phyloP scores from a whole-genome alignment of 2,888 invertebrate genomes.

The Dynastes grantii region DNA sequence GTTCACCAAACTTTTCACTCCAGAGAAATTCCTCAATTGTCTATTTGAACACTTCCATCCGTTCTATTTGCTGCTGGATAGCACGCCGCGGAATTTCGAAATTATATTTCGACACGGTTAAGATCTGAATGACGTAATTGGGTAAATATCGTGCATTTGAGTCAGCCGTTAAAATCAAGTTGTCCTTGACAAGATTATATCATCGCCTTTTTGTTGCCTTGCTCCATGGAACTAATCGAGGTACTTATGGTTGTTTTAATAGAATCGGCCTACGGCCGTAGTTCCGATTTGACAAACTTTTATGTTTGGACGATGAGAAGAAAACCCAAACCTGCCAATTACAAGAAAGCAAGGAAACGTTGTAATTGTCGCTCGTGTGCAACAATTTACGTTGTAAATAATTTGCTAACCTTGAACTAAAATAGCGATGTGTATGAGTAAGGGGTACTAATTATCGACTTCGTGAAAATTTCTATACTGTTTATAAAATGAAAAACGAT shows the following conservation, averaged over 20 bases:
- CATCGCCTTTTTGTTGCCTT: slow-evolving; percentile 45
- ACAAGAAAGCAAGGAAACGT: slow-evolving; percentile 15
- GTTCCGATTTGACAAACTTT: slow-evolving; percentile 28
- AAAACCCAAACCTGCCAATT: slow-evolving; percentile 10
- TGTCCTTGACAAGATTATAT: slow-evolving; percentile 50
- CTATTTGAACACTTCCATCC: not conserved
- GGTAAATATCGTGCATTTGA: slow-evolving; percentile 48
- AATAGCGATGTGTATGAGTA: slow-evolving; percentile 32
- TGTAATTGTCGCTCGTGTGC: slow-evolving; percentile 9
- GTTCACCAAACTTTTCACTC: slow-evolving; percentile 10
- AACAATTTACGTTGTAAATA: slow-evolving; percentile 28
- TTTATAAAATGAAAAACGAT: slow-evolving; percentile 8
- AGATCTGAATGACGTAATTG: slow-evolving; percentile 48
- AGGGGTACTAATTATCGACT: slow-evolving; percentile 22
- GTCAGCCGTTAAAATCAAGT: slow-evolving; percentile 43
- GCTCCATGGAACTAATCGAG: slow-evolving; percentile 27
- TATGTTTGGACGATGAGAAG: slow-evolving; percentile 24
- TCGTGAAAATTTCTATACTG: not conserved
- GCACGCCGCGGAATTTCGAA: slow-evolving; percentile 21
- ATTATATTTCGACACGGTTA: slow-evolving; percentile 26
- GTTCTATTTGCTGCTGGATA: not conserved
- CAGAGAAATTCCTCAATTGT: slow-evolving; percentile 17
- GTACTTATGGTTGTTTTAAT: slow-evolving; percentile 23
- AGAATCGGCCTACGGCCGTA: slow-evolving; percentile 13
- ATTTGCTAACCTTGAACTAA: slow-evolving; percentile 42